phyloP scores from a whole-genome alignment of 2,888 invertebrate species.

The Amphipoea lucens region DNA sequence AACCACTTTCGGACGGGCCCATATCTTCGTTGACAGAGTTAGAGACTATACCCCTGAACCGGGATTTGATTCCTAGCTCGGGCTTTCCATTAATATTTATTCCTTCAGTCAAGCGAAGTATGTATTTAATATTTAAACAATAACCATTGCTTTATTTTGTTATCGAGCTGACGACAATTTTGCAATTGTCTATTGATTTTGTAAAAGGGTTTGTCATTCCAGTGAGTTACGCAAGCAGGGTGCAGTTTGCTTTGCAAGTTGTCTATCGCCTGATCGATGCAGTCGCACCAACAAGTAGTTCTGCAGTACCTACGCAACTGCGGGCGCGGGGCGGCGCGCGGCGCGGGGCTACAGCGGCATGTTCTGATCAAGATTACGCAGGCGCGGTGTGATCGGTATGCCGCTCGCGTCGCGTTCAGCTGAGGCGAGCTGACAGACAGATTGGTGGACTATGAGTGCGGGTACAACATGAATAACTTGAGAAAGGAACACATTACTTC shows the following conservation, averaged over 20 bases:
- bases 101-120: neutral
- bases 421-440: neutral
- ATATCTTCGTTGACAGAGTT: too few species aligned
- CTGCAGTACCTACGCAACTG: neutral
- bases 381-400: conserved; percentile 8
- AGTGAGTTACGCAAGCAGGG: neutral
- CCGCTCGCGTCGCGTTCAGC: conserved; percentile 4
- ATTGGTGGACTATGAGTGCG: neutral
- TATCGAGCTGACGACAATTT: neutral
- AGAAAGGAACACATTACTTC: neutral
- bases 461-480: neutral
- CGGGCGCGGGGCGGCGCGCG: too few species aligned
- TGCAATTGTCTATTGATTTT: neutral
- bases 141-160: neutral
- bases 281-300: neutral
- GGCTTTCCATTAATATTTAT: neutral
- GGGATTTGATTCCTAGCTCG: too few species aligned
- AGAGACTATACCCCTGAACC: too few species aligned
- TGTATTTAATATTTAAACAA: neutral
- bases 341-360: neutral
- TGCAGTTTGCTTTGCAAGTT: neutral
- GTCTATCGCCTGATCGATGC: neutral
- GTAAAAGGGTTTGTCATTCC: neutral
- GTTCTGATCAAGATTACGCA: conserved; percentile 24
- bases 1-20: too few species aligned